Base-by-base conservation (phyloP, 2,797 vertebrate species). In the Bucorvus abyssinicus region DNA sequence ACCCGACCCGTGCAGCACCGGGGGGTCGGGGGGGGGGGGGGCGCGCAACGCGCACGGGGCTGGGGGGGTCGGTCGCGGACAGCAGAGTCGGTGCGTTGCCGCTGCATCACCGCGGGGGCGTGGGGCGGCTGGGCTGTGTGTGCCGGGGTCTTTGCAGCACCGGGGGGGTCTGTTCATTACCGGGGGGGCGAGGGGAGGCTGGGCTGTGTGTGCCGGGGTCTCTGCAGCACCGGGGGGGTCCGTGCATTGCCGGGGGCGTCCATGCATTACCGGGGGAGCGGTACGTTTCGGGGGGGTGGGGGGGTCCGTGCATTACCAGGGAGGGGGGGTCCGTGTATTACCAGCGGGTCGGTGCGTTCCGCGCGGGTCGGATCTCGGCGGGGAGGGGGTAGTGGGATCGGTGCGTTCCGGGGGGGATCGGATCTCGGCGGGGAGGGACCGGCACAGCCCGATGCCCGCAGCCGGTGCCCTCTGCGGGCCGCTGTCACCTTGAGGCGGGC, bases 401-500 rank as follows among this genome's bases (percentile, higher is more conserved):
- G 23, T 15, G 47, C 55, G 2, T 42, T 8, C 47, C 36, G 8
- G 5, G 38, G 57, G 34, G 42, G 40, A 20, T 64, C 24, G 59
- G 24, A 22, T 27, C 61, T 42, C 40, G 61, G 61, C 38, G 36
- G 27, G 29, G 44, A 34, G 64, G 45, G n/a, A n/a, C n/a, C n/a
- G 36, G 17, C 44, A 71, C 84, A 50, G 65, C 55, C 55, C 90
- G 60, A 60, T 84, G 85, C 85, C 85, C 45, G 78, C 90, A 52
- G 74, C 56, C 90, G 55, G 74, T 84, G 85, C 85, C 85, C 85
- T 92, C 64, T 73, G 70, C 76, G n/a, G 60, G 73, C 59, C 78
- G 50, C 68, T 57, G 85, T 81, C 91, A 85, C 91, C 91, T 84
- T 93, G 91, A 77, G 77, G 60, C 76, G 75, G 63, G 76, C 40